A percentile compares a stretch with the other conserved stretches of the same genome.
phyloP scores from a whole-genome alignment of 2,797 vertebrate species.

The Falco peregrinus region DNA sequence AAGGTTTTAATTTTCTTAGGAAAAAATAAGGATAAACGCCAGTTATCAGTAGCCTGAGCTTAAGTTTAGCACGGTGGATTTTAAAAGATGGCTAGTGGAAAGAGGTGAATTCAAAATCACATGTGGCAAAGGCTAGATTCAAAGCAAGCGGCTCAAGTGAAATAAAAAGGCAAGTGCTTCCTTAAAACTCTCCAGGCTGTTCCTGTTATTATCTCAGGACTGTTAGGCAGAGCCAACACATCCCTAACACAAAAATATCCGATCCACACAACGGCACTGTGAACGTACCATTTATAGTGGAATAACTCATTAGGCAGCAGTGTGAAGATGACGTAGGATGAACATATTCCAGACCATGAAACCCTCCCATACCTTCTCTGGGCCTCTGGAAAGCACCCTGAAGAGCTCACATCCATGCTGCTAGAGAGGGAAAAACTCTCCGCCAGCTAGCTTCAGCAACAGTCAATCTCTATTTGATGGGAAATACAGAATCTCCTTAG shows the following conservation, averaged over 20 bases:
- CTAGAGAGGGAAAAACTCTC: neutral
- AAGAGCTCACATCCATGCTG: neutral
- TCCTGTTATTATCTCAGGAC: neutral
- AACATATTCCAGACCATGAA: neutral
- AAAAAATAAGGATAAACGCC: neutral
- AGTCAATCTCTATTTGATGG: neutral
- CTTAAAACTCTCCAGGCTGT: neutral
- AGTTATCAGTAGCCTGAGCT: neutral
- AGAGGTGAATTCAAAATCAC: neutral
- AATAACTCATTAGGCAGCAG: neutral
- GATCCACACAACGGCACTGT: neutral
- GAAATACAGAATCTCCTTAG: neutral
- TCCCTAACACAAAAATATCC: neutral
- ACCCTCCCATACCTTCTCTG: neutral
- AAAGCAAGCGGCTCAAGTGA: neutral
- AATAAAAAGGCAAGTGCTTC: neutral
- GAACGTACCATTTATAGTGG: neutral
- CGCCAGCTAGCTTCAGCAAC: neutral
- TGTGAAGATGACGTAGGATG: neutral
- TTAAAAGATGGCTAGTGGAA: neutral
- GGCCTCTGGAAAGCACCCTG: neutral
- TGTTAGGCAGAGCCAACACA: neutral
- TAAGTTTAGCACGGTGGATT: neutral
- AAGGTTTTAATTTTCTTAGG: neutral
- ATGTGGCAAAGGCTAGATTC: neutral